A percentile compares a stretch with the other conserved stretches of the same genome.
phyloP scores from a whole-genome alignment of 1,140 invertebrate genomes.

The Aphis craccivora region DNA sequence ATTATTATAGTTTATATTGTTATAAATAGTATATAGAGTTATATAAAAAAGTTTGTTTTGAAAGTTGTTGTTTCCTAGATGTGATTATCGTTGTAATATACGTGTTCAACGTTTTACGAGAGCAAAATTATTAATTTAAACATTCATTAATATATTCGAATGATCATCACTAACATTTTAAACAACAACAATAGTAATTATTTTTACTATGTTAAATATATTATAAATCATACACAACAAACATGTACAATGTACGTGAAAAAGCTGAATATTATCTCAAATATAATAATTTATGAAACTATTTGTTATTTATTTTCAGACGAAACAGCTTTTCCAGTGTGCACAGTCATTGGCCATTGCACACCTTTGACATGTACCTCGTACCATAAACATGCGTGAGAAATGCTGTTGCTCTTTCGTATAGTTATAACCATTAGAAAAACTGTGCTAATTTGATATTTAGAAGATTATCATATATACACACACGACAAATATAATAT shows the following conservation, averaged over 20 bases:
- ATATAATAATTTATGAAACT: neutral
- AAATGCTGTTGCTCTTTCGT: neutral
- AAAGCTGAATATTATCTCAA: neutral
- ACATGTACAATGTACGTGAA: neutral
- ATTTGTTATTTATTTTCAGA: neutral
- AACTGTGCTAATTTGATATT: neutral
- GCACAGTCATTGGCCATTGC: too few species aligned
- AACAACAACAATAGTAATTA: constrained; percentile 1
- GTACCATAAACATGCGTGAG: neutral
- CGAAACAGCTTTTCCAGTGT: neutral
- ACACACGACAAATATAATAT: neutral
- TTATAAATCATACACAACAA: neutral
- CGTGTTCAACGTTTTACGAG: neutral
- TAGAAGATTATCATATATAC: neutral
- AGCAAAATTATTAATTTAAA: neutral
- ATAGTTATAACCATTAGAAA: neutral
- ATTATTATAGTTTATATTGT: too few species aligned
- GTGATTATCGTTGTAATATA: neutral
- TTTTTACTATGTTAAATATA: neutral
- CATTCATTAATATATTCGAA: neutral
- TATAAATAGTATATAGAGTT: too few species aligned
- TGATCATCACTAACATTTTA: neutral
- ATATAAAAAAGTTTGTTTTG: neutral
- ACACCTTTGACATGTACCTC: neutral
- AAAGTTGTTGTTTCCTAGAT: neutral